These are phyloP conservation scores for Scomber colias DNA, from an alignment of 2,113 vertebrate species.

Conservation along the genomic window DNA sequence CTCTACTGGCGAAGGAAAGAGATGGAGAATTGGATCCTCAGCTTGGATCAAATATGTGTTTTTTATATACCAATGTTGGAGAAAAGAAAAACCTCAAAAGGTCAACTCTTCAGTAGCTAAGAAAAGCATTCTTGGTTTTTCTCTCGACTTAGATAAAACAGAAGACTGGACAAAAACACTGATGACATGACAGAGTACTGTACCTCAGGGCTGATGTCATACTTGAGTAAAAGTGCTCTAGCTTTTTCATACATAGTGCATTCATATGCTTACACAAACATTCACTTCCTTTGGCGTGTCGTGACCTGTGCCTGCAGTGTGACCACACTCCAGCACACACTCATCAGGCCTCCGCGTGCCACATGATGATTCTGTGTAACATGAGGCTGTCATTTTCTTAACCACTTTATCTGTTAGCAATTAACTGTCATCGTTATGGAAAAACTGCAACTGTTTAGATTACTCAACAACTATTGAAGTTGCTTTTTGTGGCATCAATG, in stretches of 20 bases:
- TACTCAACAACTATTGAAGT: constrained; percentile 30
- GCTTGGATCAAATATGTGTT: background rate
- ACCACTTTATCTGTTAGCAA: constrained; percentile 63
- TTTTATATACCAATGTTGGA: background rate
- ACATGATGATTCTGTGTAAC: constrained; percentile 52
- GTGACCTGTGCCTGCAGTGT: background rate
- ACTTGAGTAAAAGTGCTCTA: background rate
- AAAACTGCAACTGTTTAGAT: constrained; percentile 30
- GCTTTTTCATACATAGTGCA: background rate
- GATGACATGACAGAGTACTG: constrained; percentile 6
- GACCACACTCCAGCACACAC: constrained; percentile 42
- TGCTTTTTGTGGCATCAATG: constrained; percentile 7
- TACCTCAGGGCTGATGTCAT: constrained; percentile 1
- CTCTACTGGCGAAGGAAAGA: background rate
- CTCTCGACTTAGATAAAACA: background rate
- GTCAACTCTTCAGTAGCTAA: too few species aligned
- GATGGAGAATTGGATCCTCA: background rate
- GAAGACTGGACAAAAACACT: background rate
- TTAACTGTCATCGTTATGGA: constrained; percentile 60
- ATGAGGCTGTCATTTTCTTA: constrained; percentile 55
- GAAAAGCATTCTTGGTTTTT: background rate
- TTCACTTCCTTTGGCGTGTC: background rate
- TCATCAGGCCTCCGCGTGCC: constrained; percentile 35
- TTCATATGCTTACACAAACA: background rate
- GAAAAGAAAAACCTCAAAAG: too few species aligned